Evolutionary conservation across 1,140 invertebrate species (phyloP), one percentile per base, ranked within the genome.

Genomic region (Hyles vespertilio): DNA sequence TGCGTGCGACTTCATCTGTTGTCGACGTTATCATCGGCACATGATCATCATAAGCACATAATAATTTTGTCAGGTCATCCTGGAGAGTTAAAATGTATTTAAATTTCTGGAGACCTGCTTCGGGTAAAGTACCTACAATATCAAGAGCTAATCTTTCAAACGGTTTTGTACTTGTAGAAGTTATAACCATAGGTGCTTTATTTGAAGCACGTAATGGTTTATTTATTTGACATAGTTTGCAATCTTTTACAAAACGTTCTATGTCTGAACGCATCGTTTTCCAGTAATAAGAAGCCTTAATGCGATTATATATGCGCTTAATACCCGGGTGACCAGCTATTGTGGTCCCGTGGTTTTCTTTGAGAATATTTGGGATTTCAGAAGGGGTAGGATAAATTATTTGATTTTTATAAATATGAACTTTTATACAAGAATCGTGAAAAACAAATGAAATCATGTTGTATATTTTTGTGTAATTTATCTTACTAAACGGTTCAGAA

Each of bases 31-130:
- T 50, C 43, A 84, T 72, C 2, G 77, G 72, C n/a, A n/a, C n/a
- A n/a, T n/a, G n/a, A n/a, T n/a, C n/a, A n/a, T n/a, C n/a, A 40
- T 72, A 74, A 5, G 77, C 73, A 43, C 59, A 54, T 5, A 70
- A 63, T 53, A 66, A 87, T 63, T 79, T 81, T 0, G 73, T 81
- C 5, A 84, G 59, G 46, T 74, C 68, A 40, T 79, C 72, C 67
- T 79, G 69, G 7, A 72, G 22, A 0, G 79, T 82, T 7, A 85
- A 51, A n/a, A 84, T 74, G 51, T 69, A 82, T 60, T 67, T 64
- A 62, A 72, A 72, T 32, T 69, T 64, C 6, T 62, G 32, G 32
- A 49, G 11, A 32, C 59, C 60, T 0, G 65, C 43, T 10, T 70
- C 65, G 5, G 77, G 65, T 12, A 73, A 66, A 0, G 77, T 79